Evolutionary conservation across 2,113 vertebrate species (phyloP), one percentile per base, ranked within the genome.

Genomic region (Chroicocephalus ridibundus): DNA sequence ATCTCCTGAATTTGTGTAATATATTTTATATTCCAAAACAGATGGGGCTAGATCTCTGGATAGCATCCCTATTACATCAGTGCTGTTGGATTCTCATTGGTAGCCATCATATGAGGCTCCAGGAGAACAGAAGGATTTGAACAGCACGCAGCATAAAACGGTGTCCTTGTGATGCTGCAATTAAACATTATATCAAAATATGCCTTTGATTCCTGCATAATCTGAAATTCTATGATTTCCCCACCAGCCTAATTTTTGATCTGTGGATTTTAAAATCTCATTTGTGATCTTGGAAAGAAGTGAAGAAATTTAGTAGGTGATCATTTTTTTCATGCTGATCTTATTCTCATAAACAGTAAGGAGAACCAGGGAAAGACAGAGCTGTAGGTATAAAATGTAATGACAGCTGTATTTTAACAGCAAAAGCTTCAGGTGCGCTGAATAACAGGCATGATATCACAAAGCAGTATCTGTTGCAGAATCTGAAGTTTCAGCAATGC

Each of bases 401-500:
- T n/a, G 27, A 68, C 42, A 68, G 6, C 1, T 57, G 21, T 61
- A 32, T 72, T 87, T 85, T 57, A 90, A 38, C 10, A 90, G 18
- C 15, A 69, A 44, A 75, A 19, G 6, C 18, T 84, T 93, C 22
- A 51, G 13, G 25, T 79, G n/a, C 57, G 29, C 38, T 38, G 6
- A 61, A 20, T 49, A 74, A 42, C 10, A 84, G 27, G 9, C 31
- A 16, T 66, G 42, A 54, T 49, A 32, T 71, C 51, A 82, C 19
- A 54, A 60, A 26, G 13, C 34, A 75, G 3, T 68, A 88, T 85
- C 78, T 58, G 18, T 38, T 70, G 44, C 29, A 92, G 57, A 94
- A 92, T 93, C 71, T 82, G 71, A 85, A 76, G 36, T 77, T 86
- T 76, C 79, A 88, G 61, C 66, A 90, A 31, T 26, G 38, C 14